Base-by-base conservation (phyloP, 2,888 invertebrate species). In the Drosophila basisetae region DNA sequence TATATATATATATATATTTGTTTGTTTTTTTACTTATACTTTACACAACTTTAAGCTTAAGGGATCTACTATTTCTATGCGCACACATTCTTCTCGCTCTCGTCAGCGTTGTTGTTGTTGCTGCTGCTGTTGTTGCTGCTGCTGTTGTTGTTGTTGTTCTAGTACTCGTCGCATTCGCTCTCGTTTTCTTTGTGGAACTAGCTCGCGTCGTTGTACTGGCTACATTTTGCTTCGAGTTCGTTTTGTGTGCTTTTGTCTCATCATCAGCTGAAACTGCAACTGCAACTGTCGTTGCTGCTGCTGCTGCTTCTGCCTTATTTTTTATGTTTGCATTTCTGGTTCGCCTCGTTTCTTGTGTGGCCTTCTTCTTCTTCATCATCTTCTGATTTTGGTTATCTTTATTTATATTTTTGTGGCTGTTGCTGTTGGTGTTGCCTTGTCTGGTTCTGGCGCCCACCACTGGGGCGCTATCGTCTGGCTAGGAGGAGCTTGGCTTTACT, bases 21-120 rank as follows among this genome's bases (percentile, higher is more conserved):
- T 70, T 65, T 63, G n/a, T 61, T 43, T 71, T 54, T 58, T 62
- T 79, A 83, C 85, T 90, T 90, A 88, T 76, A 80, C 56, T 86
- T 86, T 86, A 86, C 85, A 90, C 90, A 86, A 86, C 85, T 86
- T 84, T 86, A 88, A 84, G 75, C 85, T 88, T 86, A 86, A 72
- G 83, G 80, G 82, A 72, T 87, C 74, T 84, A 84, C 68, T 78
- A 72, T 59, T 80, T 58, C 58, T 68, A 65, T 60, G 63, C 58
- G 78, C 65, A 50, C 79, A 59, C 47, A 31, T 61, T 49, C 37
- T 64, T 62, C 37, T 47, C 41, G 47, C 39, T 30, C 75, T 67
- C 43, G 59, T 52, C 28, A 60, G 49, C 56, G 62, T 35, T 33
- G 58, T 52, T 37, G 59, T 47, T 41, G 28, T 37, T 39, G 64